These are phyloP conservation scores for Hippocampus mohnikei DNA, from an alignment of 2,113 vertebrate species.

Conservation along the genomic window DNA sequence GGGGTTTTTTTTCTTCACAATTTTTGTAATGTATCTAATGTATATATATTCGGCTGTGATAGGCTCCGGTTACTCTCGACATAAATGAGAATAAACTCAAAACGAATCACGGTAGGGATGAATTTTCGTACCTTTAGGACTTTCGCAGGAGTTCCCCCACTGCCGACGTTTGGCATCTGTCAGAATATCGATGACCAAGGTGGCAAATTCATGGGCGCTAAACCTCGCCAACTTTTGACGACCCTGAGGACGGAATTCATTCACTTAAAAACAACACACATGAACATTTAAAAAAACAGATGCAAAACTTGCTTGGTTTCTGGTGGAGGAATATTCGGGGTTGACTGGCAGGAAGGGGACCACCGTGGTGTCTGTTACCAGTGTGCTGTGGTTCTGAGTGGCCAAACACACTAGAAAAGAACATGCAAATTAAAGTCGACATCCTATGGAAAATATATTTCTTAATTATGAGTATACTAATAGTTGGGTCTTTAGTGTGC, in stretches of 20 bases:
- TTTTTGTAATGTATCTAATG: too few species aligned
- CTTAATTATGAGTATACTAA: not conserved
- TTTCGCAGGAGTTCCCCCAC: slow-evolving; percentile 82
- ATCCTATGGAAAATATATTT: not conserved
- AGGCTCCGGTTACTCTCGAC: too few species aligned
- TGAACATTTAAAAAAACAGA: not conserved
- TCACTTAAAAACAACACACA: not conserved
- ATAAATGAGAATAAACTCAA: not conserved
- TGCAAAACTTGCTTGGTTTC: slow-evolving; percentile 85
- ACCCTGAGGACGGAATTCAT: slow-evolving; percentile 69
- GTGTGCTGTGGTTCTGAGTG: slow-evolving; percentile 95
- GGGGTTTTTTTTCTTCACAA: too few species aligned
- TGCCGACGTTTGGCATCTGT: slow-evolving; percentile 94
- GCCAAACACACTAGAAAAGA: slow-evolving; percentile 85
- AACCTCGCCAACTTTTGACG: slow-evolving; percentile 95
- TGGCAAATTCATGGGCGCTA: slow-evolving; percentile 96
- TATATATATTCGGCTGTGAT: too few species aligned
- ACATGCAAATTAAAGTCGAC: not conserved
- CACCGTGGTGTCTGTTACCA: slow-evolving; percentile 94
- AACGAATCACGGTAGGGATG: not conserved
- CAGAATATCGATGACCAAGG: slow-evolving; percentile 92
- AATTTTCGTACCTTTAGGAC: slow-evolving; percentile 81
- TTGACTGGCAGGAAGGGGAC: slow-evolving; percentile 98
- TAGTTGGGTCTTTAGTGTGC: too few species aligned
- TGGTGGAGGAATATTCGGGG: slow-evolving; percentile 95